phyloP scores from a whole-genome alignment of 64 coral and sea anemone genomes.

The Montipora capricornis region DNA sequence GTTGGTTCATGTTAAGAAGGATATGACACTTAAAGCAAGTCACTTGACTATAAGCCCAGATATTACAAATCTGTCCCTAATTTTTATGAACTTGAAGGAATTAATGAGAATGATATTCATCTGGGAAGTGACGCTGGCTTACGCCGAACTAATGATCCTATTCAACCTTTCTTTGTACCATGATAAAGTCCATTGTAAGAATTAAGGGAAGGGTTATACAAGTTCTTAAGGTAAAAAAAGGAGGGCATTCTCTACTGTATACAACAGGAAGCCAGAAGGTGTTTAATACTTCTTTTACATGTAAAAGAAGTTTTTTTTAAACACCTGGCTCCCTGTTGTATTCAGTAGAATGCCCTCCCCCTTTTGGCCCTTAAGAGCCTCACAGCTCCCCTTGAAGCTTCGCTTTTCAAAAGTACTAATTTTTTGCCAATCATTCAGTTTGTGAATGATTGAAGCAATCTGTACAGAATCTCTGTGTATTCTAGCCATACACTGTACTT shows the following conservation, averaged over 20 bases:
- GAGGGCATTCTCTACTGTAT: not conserved
- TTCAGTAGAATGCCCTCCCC: not conserved
- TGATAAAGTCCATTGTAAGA: not conserved
- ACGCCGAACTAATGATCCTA: not conserved
- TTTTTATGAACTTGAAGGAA: constrained; percentile 2
- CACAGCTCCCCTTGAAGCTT: not conserved
- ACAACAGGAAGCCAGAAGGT: not conserved
- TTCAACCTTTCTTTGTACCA: not conserved
- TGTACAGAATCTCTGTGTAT: not conserved
- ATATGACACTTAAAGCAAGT: constrained; percentile 6
- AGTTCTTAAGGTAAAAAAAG: not conserved
- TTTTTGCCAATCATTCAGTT: not conserved
- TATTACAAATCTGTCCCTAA: not conserved
- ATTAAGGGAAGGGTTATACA: not conserved
- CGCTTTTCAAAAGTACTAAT: not conserved
- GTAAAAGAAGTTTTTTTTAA: no score
- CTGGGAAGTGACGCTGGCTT: not conserved
- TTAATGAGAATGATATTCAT: not conserved
- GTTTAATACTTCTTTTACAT: no score
- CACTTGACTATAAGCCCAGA: not conserved
- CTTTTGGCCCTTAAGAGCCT: not conserved
- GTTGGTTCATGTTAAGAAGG: not conserved
- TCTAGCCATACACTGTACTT: not conserved
- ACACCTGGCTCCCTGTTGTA: not conserved
- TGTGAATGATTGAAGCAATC: not conserved